phyloP scores from a whole-genome alignment of 2,113 vertebrate species.

The Phasianus colchicus region DNA sequence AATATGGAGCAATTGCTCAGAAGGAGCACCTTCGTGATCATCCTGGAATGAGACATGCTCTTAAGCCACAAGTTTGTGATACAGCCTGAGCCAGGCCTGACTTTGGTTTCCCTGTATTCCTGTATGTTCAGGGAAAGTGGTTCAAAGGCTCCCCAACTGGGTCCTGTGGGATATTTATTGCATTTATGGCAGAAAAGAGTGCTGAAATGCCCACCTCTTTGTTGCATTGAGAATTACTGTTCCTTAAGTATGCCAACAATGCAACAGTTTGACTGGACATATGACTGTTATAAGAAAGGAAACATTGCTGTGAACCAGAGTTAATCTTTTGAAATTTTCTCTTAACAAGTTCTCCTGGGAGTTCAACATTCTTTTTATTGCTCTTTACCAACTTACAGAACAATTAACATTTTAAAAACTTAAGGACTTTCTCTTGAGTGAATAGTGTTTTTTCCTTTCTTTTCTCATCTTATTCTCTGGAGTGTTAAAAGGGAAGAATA shows the following conservation, averaged over 20 bases:
- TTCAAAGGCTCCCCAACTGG: not conserved
- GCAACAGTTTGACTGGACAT: not conserved
- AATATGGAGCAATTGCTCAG: not conserved
- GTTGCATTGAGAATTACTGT: not conserved
- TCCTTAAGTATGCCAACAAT: not conserved
- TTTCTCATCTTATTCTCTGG: not conserved
- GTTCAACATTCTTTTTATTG: not conserved
- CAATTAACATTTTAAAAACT: not conserved
- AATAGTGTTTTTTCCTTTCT: not conserved
- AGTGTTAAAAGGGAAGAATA: not conserved
- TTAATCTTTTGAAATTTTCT: not conserved
- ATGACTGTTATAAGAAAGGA: not conserved
- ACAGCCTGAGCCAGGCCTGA: not conserved
- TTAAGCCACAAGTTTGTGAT: not conserved
- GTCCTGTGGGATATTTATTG: not conserved
- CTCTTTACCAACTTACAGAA: not conserved
- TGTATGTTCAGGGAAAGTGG: not conserved
- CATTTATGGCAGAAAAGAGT: not conserved
- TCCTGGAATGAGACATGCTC: not conserved
- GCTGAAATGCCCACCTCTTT: not conserved
- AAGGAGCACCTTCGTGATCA: not conserved
- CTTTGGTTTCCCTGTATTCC: not conserved
- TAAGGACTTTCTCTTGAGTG: not conserved
- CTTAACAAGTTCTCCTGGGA: not conserved
- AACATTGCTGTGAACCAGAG: not conserved